These are phyloP conservation scores for Alaudala cheleensis DNA, from an alignment of 2,113 vertebrate species.

Conservation along the genomic window DNA sequence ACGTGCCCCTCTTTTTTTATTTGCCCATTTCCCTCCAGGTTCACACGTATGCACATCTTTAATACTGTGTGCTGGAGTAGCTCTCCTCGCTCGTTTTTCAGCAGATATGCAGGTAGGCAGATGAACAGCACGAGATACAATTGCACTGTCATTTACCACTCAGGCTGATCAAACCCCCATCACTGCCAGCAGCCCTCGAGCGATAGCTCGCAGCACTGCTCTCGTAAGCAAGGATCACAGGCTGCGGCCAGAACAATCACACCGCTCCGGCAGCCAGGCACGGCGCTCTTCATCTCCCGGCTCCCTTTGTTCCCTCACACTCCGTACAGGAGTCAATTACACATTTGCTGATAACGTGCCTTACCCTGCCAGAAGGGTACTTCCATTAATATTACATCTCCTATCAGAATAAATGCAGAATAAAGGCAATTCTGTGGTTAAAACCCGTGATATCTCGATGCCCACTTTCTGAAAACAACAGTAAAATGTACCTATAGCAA, in stretches of 20 bases:
- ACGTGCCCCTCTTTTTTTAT: background rate
- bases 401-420: background rate
- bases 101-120: background rate
- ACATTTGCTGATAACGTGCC: background rate
- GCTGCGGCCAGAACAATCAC: background rate
- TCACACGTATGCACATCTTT: fast-evolving
- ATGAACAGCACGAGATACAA: background rate
- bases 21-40: background rate
- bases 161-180: background rate
- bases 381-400: slow-evolving; percentile 8
- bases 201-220: background rate
- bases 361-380: background rate
- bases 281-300: background rate
- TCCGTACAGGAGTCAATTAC: background rate
- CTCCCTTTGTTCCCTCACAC: slow-evolving; percentile 12
- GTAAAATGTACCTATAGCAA: background rate
- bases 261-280: background rate
- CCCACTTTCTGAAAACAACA: background rate
- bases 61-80: background rate
- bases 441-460: background rate
- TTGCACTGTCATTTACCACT: background rate
- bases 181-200: background rate
- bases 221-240: background rate
- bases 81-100: background rate
- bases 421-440: background rate